Evolutionary conservation across 2,888 invertebrate species (phyloP), one percentile per base, ranked within the genome.

Genomic region (Dicyrtomina minuta): DNA sequence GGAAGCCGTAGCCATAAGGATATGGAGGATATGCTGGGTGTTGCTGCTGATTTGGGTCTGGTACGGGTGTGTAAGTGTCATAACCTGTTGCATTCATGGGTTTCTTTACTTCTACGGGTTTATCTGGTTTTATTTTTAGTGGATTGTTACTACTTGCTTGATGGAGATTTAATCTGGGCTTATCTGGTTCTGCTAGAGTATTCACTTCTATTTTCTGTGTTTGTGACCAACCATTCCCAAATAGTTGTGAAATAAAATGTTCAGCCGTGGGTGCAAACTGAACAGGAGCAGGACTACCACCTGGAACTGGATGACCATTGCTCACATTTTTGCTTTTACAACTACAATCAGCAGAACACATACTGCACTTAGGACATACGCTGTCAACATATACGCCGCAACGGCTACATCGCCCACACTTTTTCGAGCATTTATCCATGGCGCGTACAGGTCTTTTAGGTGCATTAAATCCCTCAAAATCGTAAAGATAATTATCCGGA

Each of bases 401-500:
- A 0, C 66, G 44, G 22, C 66, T 68, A 51, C 75, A 76, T 46
- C 73, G 61, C 43, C 71, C 73, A 27, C 70, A 24, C 53, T 72
- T 71, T 39, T 72, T 70, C 51, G 44, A 51, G 41, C 73, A 70
- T 22, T 62, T 65, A 4, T 66, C 66, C 71, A 74, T 73, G 24
- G 70, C 68, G 12, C 39, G 20, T 12, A 56, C 43, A 0, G 71
- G 68, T 8, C 71, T 66, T 41, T 66, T 72, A 12, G 64, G 64
- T 22, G 73, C 71, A 17, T 56, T 66, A 5, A 66, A 62, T 10
- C 74, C 75, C 61, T 75, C 74, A 66, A 68, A 72, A 15, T 76
- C 76, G 24, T 74, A 74, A 17, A 76, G 49, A 55, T 71, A 76
- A n/a, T 70, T 74, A 39, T 76, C 76, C 1, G 74, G 73, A 46